Conservation (phyloP, 2,797 vertebrate genomes). For the Cryptoblepharus egeriae region DNA sequence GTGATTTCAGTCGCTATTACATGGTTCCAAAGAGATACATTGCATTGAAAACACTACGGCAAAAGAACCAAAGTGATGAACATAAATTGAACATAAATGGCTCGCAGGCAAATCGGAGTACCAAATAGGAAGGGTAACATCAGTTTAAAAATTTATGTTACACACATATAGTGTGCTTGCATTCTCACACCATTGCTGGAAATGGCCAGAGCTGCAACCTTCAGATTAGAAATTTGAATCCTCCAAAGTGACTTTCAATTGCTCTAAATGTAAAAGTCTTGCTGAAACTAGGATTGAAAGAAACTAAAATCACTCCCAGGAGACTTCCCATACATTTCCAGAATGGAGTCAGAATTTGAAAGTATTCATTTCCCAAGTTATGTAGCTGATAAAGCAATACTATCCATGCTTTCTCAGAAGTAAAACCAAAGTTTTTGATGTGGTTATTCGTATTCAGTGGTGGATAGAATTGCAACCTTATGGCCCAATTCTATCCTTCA, state of each 20-base stretch:
- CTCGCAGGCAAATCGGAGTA: slow-evolving; percentile 54
- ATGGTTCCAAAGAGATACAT: slow-evolving; percentile 62
- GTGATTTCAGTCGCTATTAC: slow-evolving; percentile 62
- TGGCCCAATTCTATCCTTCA: no score
- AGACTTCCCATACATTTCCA: background rate
- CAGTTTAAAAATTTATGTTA: background rate
- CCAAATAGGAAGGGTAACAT: slow-evolving; percentile 31
- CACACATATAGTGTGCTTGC: background rate
- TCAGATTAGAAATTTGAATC: background rate
- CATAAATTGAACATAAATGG: slow-evolving; percentile 69
- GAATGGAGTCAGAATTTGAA: accelerated
- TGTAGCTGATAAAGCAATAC: no score
- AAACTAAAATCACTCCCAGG: accelerated
- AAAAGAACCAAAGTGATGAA: slow-evolving; percentile 66
- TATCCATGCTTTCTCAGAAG: no score
- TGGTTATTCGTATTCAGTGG: no score
- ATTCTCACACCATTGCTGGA: background rate
- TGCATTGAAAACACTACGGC: slow-evolving; percentile 60
- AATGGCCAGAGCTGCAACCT: background rate
- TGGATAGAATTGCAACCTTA: no score
- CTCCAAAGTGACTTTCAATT: background rate
- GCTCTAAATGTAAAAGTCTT: background rate
- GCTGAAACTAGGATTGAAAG: accelerated
- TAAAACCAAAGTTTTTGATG: no score
- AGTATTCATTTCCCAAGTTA: background rate